Evolutionary conservation across 92 coral and sea anemone genomes (phyloP), one percentile per base, ranked within the genome.

Genomic region (Isaurus tuberculatus): DNA sequence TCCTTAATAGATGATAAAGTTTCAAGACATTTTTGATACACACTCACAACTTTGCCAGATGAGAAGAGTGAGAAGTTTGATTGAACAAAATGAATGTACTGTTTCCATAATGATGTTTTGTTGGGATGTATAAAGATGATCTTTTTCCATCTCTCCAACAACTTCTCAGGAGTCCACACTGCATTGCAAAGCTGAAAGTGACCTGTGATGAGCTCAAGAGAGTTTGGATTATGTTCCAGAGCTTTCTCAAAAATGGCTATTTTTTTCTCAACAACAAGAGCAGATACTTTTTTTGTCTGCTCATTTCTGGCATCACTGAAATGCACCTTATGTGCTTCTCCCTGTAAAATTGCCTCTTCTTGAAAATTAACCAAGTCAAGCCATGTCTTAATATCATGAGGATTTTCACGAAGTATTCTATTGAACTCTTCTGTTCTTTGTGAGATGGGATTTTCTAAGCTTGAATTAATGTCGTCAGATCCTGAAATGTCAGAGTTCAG

Each of bases 221-320:
- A 90, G 27, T 86, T 64, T 17, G 99, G 91, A 77, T 97, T 97
- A 55, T 90, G 93, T 67, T 92, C 92, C 68, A 97, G 85, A 46
- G 98, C 99, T 87, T 94, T 91, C 55, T 97, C 98, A 32, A 90
- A 83, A 13, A 97, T 92, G 8, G 99, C 88, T 46, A 93, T 90
- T 85, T 92, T 91, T 83, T 97, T 97, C 82, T 97, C 99, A 48
- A 70, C 78, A 11, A 91, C 65, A 0, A 93, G 53, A 42, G 72
- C 89, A 0, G 89, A 71, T 53, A 84, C 79, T 48, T 90, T 95
- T 82, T 89, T 94, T 33, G 87, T 91, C 70, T 84, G 86, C 44
- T 97, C 98, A 74, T 88, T 70, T 13, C 87, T 91, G 20, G 91
- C 36, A 71, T 69, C 89, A 73, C 89, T 81, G 22, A 89, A 88